These are phyloP conservation scores for Mus spretus DNA, from an alignment of 2,797 vertebrate species.

Conservation along the genomic window DNA sequence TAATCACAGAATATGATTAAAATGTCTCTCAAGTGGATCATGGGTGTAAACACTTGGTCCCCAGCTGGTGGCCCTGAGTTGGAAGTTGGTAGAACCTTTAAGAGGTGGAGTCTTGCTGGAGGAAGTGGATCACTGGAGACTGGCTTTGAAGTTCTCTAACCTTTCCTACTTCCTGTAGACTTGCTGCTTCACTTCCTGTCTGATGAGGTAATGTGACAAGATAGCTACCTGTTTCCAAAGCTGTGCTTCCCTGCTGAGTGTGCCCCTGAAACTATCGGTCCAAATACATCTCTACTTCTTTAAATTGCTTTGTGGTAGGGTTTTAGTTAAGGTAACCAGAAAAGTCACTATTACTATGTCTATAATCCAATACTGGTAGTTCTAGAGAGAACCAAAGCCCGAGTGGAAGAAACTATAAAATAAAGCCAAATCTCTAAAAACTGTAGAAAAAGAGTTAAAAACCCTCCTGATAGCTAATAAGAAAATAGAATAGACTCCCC, in stretches of 20 bases:
- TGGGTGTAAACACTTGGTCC: not conserved
- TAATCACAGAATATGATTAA: not conserved
- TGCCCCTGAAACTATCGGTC: not conserved
- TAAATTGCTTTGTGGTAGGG: not conserved
- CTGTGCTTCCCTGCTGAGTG: not conserved
- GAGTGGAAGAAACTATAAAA: not conserved
- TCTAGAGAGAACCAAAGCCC: constrained; percentile 47
- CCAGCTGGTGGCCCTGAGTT: not conserved
- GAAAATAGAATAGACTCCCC: not conserved
- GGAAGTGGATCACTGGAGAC: not conserved
- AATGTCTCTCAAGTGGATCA: not conserved
- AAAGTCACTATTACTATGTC: not conserved
- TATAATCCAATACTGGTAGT: not conserved
- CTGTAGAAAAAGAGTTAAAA: not conserved
- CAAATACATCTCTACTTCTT: not conserved
- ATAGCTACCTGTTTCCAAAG: not conserved
- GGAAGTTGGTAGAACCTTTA: not conserved
- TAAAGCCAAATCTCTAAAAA: constrained; percentile 4
- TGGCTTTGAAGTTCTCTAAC: not conserved
- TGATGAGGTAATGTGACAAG: not conserved
- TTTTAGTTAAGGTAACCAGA: not conserved
- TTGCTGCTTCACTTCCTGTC: not conserved
- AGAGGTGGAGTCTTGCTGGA: not conserved
- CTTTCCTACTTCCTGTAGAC: not conserved
- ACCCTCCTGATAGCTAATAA: not conserved